Evolutionary conservation across 2,797 vertebrate species (phyloP).

Genomic region (Crax fasciolata): DNA sequence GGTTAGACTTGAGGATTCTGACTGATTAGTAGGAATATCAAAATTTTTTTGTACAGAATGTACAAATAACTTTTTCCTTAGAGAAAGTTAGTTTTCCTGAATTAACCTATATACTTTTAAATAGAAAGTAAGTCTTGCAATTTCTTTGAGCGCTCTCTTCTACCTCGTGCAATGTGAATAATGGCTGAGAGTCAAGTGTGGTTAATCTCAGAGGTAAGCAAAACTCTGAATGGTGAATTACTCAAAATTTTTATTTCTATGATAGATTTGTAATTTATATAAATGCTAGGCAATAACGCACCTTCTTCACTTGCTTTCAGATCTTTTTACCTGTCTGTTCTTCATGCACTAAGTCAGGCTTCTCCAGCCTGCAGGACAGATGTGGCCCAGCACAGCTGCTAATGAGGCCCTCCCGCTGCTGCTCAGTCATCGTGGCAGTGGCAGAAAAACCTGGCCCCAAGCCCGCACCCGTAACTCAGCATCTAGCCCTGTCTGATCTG

Average conservation of each 20-base stretch:
- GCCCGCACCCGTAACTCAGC: too few species aligned
- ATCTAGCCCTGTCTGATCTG: too few species aligned
- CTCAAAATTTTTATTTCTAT: not conserved
- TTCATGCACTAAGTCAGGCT: not conserved
- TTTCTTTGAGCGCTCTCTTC: not conserved
- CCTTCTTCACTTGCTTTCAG: not conserved
- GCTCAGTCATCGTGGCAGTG: too few species aligned
- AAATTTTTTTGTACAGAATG: not conserved
- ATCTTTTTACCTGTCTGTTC: not conserved
- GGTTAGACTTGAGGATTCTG: slow-evolving; percentile 54
- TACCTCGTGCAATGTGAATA: not conserved
- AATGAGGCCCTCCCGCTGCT: too few species aligned
- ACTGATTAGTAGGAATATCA: slow-evolving; percentile 25
- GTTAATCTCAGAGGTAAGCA: not conserved
- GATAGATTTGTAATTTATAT: not conserved
- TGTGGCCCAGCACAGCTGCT: too few species aligned
- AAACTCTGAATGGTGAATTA: not conserved
- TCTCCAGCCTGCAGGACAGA: too few species aligned
- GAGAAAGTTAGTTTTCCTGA: not conserved
- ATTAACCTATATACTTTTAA: not conserved
- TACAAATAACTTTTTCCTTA: not conserved
- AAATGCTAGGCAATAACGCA: not conserved
- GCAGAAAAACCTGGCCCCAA: too few species aligned
- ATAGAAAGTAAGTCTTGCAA: not conserved
- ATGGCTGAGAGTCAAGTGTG: not conserved